These are phyloP conservation scores for Bucco capensis DNA, from an alignment of 2,113 vertebrate genomes.

Conservation along the genomic window DNA sequence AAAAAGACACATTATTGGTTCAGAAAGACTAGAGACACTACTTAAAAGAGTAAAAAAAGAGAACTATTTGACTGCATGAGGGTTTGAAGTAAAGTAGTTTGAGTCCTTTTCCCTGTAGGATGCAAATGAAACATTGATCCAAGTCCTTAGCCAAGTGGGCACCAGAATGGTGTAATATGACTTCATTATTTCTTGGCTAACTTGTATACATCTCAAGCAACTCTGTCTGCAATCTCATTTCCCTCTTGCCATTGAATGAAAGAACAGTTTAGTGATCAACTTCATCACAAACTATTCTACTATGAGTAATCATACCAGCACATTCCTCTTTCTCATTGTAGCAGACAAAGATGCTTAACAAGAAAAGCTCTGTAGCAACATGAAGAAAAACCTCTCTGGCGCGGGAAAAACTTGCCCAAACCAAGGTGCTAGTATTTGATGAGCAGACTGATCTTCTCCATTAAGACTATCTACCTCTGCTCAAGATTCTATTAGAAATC, in stretches of 20 bases:
- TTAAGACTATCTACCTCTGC: not conserved
- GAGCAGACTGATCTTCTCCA: not conserved
- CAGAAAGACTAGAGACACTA: not conserved
- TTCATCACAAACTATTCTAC: slow-evolving; percentile 56
- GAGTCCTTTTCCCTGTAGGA: not conserved
- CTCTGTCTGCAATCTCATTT: slow-evolving; percentile 35
- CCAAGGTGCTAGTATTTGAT: not conserved
- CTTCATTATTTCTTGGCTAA: slow-evolving; percentile 2
- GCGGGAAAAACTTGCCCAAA: not conserved
- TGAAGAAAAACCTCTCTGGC: no score
- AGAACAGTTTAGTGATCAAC: slow-evolving; percentile 23
- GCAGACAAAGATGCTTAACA: slow-evolving; percentile 28
- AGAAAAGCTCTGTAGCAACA: slow-evolving; percentile 47
- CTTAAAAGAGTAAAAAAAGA: not conserved
- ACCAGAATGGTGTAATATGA: not conserved
- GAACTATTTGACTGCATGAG: not conserved
- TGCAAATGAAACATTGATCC: no score
- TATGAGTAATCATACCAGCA: slow-evolving; percentile 28
- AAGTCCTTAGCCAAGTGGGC: not conserved
- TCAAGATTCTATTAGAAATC: slow-evolving; percentile 15
- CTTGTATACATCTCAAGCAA: not conserved
- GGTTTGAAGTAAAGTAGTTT: not conserved
- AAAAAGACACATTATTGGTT: not conserved
- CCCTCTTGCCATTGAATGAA: slow-evolving; percentile 24
- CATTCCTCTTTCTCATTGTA: slow-evolving; percentile 3